Base-by-base conservation (phyloP, 2,888 invertebrate genomes). In the Rhagium mordax region DNA sequence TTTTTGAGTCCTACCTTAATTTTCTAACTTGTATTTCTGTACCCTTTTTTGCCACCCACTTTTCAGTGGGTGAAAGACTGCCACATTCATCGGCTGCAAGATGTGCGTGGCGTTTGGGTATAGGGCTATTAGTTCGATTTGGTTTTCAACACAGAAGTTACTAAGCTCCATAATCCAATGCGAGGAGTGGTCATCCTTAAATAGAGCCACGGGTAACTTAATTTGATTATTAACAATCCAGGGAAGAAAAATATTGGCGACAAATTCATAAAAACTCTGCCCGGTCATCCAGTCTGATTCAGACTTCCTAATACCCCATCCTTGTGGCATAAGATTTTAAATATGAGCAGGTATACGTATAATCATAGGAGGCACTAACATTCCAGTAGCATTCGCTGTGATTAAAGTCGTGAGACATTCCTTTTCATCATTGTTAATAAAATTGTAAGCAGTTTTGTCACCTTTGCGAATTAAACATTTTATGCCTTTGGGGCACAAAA, bases 221-320 rank as follows among this genome's bases (percentile, higher is more conserved):
- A 57, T 57, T 16, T 57, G n/a, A 15, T 57, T 57, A 3, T n/a
- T 2, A 6, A 27, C 3, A 29, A 69, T 5, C 48, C 61, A 69
- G 6, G 61, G 83, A 74, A 83, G 72, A 78, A 87, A 87, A 24
- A 86, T 78, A 74, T 87, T 85, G 7, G 83, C 79, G 5, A 87
- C 81, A 72, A 83, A 87, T 77, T 88, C 85, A 75, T 78, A 87
- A 79, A 88, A 87, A 2, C 79, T 82, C 75, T 85, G 85, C 0
- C 82, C 77, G 4, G 85, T 88, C 86, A 86, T 89, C 88, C 87
- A 88, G 5, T 87, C 87, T 57, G 77, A 84, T 7, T 88, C 65
- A 6, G 65, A 27, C 21, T 65, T 65, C 2, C 65, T 51, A 8
- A 27, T 29, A 27, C 5, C 29, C 57, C 57, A 57, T 2, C 29